Evolutionary conservation across 2,888 invertebrate genomes (phyloP).

Genomic region (Nomada goodeniana): DNA sequence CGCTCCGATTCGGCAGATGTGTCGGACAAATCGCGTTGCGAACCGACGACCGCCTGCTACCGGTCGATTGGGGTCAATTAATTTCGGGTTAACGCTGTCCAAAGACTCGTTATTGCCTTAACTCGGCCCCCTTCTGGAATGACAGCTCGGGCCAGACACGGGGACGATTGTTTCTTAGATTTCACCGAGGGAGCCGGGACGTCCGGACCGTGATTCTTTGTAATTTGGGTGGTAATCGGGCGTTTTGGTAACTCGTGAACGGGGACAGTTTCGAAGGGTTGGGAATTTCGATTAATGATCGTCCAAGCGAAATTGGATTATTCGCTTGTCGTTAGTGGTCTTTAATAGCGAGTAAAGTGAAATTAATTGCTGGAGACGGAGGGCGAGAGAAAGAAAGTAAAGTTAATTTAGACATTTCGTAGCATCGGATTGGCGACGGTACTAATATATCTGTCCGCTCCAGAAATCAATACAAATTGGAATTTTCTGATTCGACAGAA

Average conservation of each 20-base stretch:
- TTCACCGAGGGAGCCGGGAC: not conserved
- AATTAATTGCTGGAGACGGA: no score
- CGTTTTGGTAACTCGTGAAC: not conserved
- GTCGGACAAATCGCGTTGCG: slow-evolving; percentile 59
- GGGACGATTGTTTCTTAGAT: slow-evolving; percentile 24
- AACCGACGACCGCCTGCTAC: slow-evolving; percentile 44
- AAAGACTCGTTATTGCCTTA: slow-evolving; percentile 55
- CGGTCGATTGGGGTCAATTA: slow-evolving; percentile 59
- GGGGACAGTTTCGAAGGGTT: not conserved
- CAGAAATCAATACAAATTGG: no score
- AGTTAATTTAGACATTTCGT: no score
- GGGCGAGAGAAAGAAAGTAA: no score
- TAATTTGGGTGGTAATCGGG: not conserved
- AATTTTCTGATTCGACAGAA: no score
- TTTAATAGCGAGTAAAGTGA: not conserved
- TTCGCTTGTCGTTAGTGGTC: no score
- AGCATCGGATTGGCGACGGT: no score
- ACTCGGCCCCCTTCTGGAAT: slow-evolving; percentile 22
- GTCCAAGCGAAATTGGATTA: no score
- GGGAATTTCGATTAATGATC: not conserved
- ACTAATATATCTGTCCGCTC: no score
- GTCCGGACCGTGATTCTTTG: slow-evolving; percentile 6
- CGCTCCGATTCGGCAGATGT: slow-evolving; percentile 64
- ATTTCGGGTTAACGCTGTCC: slow-evolving; percentile 58
- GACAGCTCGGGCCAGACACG: slow-evolving; percentile 4